Evolutionary conservation across 2,113 vertebrate genomes (phyloP), one percentile per base, ranked within the genome.

Genomic region (Falcunculus frontatus): DNA sequence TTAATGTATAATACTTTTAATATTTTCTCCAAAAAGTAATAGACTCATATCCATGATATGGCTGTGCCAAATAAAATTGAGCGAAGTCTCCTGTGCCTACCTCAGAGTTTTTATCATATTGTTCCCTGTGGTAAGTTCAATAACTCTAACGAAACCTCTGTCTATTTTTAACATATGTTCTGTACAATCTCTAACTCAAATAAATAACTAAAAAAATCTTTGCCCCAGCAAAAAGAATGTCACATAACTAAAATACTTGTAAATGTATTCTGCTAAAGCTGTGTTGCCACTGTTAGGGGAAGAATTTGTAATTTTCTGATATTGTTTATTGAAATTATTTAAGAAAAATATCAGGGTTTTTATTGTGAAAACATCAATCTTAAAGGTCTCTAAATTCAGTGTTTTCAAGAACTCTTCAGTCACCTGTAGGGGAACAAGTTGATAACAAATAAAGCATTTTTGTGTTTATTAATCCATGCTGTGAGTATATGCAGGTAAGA

Each of bases 71-170:
- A 87, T 82, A 82, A 81, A 95, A 74, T 6, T 73, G 52, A 81
- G 30, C 26, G 35, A 90, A 95, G 8, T 68, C 67, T 96, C 79
- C 55, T 74, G 15, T 49, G 27, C 79, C 62, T 92, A 16, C 85
- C 94, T 95, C 68, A 57, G 78, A 85, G 13, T 16, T 79, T 68
- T 30, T 67, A 46, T 93, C 93, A 50, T 80, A 79, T 72, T 78
- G 37, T 93, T 91, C 75, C 84, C 81, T 78, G n/a, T 49, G 50
- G 53, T 75, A 79, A 82, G 62, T 75, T 97, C 89, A 97, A 70
- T 94, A 96, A 96, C 93, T 68, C 26, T 74, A 90, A 73, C 44
- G 82, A 94, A 96, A 42, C 17, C 22, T 55, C 49, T 8, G 32
- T 49, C 75, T 96, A 25, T 44, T 59, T 91, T 80, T 46, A 80